Base-by-base conservation (phyloP, 64 coral and sea anemone species). In the Stichodactyla mertensii region DNA sequence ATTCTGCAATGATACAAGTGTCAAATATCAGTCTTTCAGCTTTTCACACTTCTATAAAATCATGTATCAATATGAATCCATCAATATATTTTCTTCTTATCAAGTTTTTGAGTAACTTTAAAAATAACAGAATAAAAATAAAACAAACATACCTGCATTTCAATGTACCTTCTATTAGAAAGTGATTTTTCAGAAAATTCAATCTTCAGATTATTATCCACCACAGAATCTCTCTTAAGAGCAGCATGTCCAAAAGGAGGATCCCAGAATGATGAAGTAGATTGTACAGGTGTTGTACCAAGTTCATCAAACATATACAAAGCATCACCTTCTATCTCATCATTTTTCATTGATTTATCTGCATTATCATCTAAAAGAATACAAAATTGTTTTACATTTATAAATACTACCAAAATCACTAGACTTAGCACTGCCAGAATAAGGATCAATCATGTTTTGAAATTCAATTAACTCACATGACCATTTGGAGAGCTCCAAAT, bases 271-370 rank as follows among this genome's bases (percentile, higher is more conserved):
- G 10, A 31, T 74, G 24, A 74, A 4, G 69, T 9, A 4, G n/a
- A 9, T 31, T 26, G 7, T 31, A 2, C 10, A 27, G 69, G 24
- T 27, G 69, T 12, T 27, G 69, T 13, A 27, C 52, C 55, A 82
- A 82, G 18, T 57, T 82, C 80, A 82, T 82, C 80, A 82, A 82
- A 57, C 80, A 55, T 57, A 82, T 10, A 82, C 12, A 82, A 10
- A 52, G 22, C 80, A 82, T 82, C 80, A 54, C 52, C 80, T 82
- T 82, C 80, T 8, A 55, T 22, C 16, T 57, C 16, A 55, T 82
- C 52, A 82, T 82, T 82, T 22, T 20, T 53, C 16, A n/a, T 55
- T 16, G 55, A 82, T n/a, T 2, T 10, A 13, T 27, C 69, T 28
- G 0, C 11, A 82, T 82, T 22, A 55, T 82, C 80, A 55, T 57